These are phyloP conservation scores for Eupithecia abbreviata DNA, from an alignment of 2,888 invertebrate species.

Conservation along the genomic window DNA sequence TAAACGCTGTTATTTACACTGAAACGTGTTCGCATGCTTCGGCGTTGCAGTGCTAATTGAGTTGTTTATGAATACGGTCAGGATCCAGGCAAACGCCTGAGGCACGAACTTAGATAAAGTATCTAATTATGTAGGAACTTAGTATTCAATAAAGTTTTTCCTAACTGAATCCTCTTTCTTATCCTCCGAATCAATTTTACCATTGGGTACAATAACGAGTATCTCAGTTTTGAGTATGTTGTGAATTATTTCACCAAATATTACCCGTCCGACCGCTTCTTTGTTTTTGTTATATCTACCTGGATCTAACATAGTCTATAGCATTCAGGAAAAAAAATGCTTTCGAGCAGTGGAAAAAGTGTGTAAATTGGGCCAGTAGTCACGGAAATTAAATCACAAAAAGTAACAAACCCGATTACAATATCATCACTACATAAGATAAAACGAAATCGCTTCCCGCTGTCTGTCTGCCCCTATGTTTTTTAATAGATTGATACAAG, in stretches of 20 bases:
- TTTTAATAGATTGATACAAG: no score
- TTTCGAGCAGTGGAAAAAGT: no score
- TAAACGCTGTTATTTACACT: constrained; percentile 77
- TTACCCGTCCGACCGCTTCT: no score
- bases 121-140: not conserved
- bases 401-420: not conserved
- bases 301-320: no score
- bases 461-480: no score
- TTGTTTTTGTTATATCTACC: no score
- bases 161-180: no score
- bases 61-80: constrained; percentile 52
- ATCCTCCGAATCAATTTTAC: no score
- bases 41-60: constrained; percentile 55
- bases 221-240: not conserved
- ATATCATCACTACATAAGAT: no score
- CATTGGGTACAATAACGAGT: not conserved
- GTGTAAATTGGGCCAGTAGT: not conserved
- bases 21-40: constrained; percentile 69
- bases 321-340: no score
- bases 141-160: not conserved
- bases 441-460: no score
- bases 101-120: not conserved
- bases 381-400: not conserved
- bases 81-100: constrained; percentile 16
- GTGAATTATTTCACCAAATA: not conserved